Evolutionary conservation across 2,888 invertebrate genomes (phyloP).

Genomic region (Clepsis dumicolana): DNA sequence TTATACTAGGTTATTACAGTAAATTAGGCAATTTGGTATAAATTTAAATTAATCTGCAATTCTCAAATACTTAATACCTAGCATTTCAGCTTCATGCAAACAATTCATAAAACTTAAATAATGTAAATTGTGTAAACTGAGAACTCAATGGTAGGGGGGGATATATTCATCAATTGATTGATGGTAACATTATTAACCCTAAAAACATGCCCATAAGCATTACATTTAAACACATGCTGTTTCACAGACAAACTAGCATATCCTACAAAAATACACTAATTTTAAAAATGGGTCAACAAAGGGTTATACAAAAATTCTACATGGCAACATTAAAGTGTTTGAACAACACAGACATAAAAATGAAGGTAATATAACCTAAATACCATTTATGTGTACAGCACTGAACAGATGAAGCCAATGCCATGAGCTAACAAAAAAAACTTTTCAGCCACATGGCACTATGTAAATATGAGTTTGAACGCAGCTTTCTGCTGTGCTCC

Average conservation of each 20-base stretch:
- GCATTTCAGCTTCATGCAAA: background rate
- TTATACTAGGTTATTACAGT: constrained; percentile 16
- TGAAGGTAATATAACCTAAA: constrained; percentile 44
- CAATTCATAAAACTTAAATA: background rate
- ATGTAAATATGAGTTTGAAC: constrained; percentile 62
- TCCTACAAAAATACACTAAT: constrained; percentile 18
- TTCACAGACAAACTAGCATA: constrained; percentile 17
- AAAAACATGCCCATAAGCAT: constrained; percentile 23
- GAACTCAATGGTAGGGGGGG: background rate
- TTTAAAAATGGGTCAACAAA: background rate
- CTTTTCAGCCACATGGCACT: constrained; percentile 69
- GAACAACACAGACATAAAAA: constrained; percentile 17
- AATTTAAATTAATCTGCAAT: constrained; percentile 3
- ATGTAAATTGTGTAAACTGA: background rate
- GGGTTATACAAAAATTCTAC: constrained; percentile 5
- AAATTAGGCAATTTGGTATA: background rate
- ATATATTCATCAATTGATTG: background rate
- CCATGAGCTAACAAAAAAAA: constrained; percentile 58
- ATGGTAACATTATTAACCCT: constrained; percentile 6
- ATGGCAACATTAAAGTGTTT: constrained; percentile 19
- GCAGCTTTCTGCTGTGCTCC: constrained; percentile 54
- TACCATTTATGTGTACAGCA: constrained; percentile 53
- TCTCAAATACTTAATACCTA: background rate
- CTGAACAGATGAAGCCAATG: constrained; percentile 63
- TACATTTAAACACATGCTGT: constrained; percentile 31